Evolutionary conservation across 2,888 invertebrate genomes (phyloP), one percentile per base, ranked within the genome.

Genomic region (Caenorhabditis becei): DNA sequence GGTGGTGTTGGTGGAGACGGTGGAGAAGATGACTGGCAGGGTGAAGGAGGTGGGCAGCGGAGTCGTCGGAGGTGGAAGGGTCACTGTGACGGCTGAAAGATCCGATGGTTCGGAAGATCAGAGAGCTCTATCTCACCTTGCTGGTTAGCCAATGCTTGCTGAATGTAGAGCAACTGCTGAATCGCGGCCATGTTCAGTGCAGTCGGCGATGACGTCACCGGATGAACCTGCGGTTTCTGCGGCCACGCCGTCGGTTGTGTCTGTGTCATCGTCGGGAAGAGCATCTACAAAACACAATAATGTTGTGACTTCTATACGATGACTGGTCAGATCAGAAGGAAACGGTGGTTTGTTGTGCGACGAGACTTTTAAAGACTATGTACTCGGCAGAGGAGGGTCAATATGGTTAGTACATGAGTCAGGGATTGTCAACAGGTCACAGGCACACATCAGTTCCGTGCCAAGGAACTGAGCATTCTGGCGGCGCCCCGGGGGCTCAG

Each of bases 221-320:
- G 32, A 32, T 32, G 32, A 32, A 32, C 32, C 32, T 51, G 35
- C 24, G 66, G 47, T 51, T 70, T 70, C 35, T 51, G 24, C 26
- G 18, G 49, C 49, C 54, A 28, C 61, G 11, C 53, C 24, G 41
- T 5, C 14, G 41, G 41, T 14, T 41, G 41, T 8, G 49, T n/a
- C 49, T 62, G 49, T 20, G 54, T 72, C 65, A 72, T 72, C 63
- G 72, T 5, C 47, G 63, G 49, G 65, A 72, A 72, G 58, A 72
- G 63, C 72, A 72, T 72, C 63, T 72, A 58, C 23, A 63, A 41
- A 16, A 8, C 10, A 35, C 35, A 35, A 59, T 18, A 28, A 28
- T 44, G 24, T 53, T 41, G 10, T 14, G 3, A 41, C 3, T 41
- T 41, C 41, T 41, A 41, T 41, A 41, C 41, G 41, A 16, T 41